Percentiles rank a stretch among this genome's conserved stretches.
phyloP scores from a whole-genome alignment of 2,797 vertebrate genomes.

The Onychomys leucogaster region DNA sequence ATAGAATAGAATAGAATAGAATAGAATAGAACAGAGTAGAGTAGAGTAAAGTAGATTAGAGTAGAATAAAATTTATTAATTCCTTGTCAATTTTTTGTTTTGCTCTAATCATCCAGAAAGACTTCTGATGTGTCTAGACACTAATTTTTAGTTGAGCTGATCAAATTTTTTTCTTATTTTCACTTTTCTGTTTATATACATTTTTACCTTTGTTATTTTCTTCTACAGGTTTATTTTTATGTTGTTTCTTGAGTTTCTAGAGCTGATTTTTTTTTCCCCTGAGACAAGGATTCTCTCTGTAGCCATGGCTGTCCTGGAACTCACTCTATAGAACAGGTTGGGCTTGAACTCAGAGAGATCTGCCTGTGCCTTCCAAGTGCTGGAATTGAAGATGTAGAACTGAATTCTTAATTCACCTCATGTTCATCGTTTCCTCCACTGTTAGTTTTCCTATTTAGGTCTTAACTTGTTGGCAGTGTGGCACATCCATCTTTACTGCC shows the following conservation, averaged over 20 bases:
- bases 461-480: background rate
- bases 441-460: background rate
- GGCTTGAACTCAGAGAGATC: background rate
- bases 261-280: background rate
- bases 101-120: background rate
- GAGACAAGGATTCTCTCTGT: background rate
- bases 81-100: background rate
- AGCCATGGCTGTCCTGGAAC: background rate
- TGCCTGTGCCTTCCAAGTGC: background rate
- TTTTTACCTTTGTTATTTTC: background rate
- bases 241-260: background rate
- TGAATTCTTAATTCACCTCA: background rate
- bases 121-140: background rate
- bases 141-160: background rate
- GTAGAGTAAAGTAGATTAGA: background rate
- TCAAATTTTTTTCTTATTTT: background rate
- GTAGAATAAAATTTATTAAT: background rate
- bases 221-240: background rate
- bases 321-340: background rate
- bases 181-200: background rate
- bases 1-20: background rate
- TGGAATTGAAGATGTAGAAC: background rate
- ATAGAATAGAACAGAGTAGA: accelerated
- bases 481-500: background rate
- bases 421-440: background rate